Base-by-base conservation (phyloP, 1,140 invertebrate species). In the Microplitis demolitor region DNA sequence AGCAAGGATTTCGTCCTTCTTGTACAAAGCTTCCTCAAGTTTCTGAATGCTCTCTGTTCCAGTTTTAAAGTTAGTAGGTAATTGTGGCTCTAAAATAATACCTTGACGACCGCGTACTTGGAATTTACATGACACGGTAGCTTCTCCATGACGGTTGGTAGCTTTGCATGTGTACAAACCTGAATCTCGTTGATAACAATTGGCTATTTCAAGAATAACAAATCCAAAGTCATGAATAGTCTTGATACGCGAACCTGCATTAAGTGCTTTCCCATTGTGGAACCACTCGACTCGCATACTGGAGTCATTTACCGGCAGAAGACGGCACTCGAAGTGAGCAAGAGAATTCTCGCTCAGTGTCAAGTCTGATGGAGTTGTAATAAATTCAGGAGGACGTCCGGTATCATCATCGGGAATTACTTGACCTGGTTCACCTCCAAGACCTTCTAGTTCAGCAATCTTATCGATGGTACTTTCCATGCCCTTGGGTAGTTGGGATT, bases 281-380 rank as follows among this genome's bases (percentile, higher is more conserved):
- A 93, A 98, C 97, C 97, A 98, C 87, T 98, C 97, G 13, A 98
- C 95, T 76, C 93, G 90, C 93, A 98, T 94, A 71, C 93, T 95
- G 1, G 95, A 93, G 87, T 98, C 96, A 78, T 96, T 95, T 6
- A 96, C 91, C n/a, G 97, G 97, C 68, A 92, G 91, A 24, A 98
- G 86, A 53, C 94, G 91, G 76, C 95, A 97, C 87, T 98, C 96
- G 78, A 98, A 97, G 84, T 98, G 96, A 73, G 96, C 96, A 61
- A 97, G 87, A 8, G 93, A 92, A 79, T 97, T 97, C 88, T 98
- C 97, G 11, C 90, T 88, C n/a, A 98, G 86, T 13, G 91, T 91
- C 63, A 96, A 88, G 85, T 97, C 96, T 14, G 92, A 90, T 16
- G 96, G 94, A 16, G 93, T 93, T 4, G 96, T 97, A 24, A 96